Evolutionary conservation across 2,888 invertebrate genomes (phyloP), one percentile per base, ranked within the genome.

Genomic region (Lepidocyrtinus sp.): DNA sequence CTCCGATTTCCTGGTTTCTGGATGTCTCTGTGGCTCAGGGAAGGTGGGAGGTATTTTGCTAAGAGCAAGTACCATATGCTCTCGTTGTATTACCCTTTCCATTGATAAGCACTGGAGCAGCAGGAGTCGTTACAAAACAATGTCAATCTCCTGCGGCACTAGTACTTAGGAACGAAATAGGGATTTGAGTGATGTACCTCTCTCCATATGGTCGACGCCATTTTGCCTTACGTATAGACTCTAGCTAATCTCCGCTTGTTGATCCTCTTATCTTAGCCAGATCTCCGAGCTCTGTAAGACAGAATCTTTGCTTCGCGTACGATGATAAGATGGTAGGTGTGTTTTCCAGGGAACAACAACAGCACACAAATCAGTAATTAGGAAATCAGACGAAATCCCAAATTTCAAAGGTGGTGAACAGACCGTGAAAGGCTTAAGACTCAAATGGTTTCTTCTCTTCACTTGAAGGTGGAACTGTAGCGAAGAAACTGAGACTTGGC

Each of bases 71-170:
- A 12, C 22, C 19, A 62, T 50, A n/a, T n/a, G n/a, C n/a, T n/a
- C n/a, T 65, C 55, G 83, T 64, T 80, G 84, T 85, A 84, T 84
- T 83, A 85, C 86, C 85, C 85, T 90, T 89, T 90, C 90, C 91
- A 91, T 94, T 94, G 94, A 94, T 94, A 94, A 94, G 94, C 94
- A 94, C 94, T 94, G 93, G 94, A 93, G 94, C 94, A 94, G 94
- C 94, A 94, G 94, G 94, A 94, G 94, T 93, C 90, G 89, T 88
- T 75, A 77, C 71, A 69, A 88, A 89, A 89, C n/a, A 88, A 88
- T 89, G 50, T 91, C 91, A 91, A 92, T 93, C 94, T 94, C 94
- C 94, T 94, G 94, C 94, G 94, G 94, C 94, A 94, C 94, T 94
- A 94, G 94, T 94, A 94, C 94, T 94, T 94, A 94, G 94, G 92